These are phyloP conservation scores for Tenthredo amoena DNA, from an alignment of 2,888 invertebrate genomes.

Conservation along the genomic window DNA sequence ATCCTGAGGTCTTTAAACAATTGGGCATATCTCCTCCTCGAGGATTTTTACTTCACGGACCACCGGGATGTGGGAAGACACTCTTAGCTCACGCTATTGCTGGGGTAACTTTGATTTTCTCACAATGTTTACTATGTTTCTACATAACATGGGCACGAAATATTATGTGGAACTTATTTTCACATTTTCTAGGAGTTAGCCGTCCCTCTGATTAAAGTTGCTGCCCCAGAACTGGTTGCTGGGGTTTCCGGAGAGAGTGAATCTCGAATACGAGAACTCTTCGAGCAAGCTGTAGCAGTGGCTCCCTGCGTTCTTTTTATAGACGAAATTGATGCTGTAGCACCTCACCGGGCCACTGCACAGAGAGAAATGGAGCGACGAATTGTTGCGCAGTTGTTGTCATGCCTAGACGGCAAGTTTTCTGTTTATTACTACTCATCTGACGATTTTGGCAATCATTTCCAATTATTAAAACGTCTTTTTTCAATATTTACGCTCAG, in stretches of 20 bases:
- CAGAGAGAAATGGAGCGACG: slow-evolving; percentile 97
- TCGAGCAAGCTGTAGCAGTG: slow-evolving; percentile 88
- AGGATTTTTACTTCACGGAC: slow-evolving; percentile 96
- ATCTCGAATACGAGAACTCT: slow-evolving; percentile 93
- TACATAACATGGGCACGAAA: background rate
- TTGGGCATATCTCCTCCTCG: slow-evolving; percentile 93
- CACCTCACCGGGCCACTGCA: slow-evolving; percentile 92
- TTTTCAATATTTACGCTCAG: slow-evolving; percentile 68
- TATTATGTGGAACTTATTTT: background rate
- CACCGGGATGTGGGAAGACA: slow-evolving; percentile 97
- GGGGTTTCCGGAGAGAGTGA: slow-evolving; percentile 98
- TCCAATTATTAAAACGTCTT: background rate
- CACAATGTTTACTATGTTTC: slow-evolving; percentile 4
- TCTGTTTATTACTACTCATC: background rate
- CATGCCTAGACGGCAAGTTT: slow-evolving; percentile 90
- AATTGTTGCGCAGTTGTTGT: slow-evolving; percentile 95
- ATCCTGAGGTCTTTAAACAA: slow-evolving; percentile 92
- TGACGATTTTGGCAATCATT: slow-evolving; percentile 33
- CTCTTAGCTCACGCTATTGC: slow-evolving; percentile 90
- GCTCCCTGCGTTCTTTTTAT: slow-evolving; percentile 94
- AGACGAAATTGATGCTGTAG: slow-evolving; percentile 98
- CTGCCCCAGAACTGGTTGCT: slow-evolving; percentile 95
- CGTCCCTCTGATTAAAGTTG: slow-evolving; percentile 91
- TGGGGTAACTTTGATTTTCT: slow-evolving; percentile 80
- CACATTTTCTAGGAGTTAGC: slow-evolving; percentile 84